A percentile compares a stretch with the other conserved stretches of the same genome.
Evolutionary conservation across 2,797 vertebrate species (phyloP).

Genomic region (Pangasius mekongensis): DNA sequence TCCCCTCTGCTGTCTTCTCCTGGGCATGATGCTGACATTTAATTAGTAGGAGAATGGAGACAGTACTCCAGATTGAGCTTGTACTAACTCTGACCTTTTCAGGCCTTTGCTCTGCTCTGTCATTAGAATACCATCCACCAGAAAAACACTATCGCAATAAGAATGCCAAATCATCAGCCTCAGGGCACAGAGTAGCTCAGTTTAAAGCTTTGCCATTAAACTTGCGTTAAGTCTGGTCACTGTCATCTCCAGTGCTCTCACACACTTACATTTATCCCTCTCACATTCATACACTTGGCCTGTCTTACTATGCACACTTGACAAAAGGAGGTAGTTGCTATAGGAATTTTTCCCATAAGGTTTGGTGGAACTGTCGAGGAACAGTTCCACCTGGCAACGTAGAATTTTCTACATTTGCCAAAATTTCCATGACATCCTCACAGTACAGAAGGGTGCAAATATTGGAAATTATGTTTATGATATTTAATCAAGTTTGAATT

Average conservation of each 20-base stretch:
- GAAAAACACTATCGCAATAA: constrained; percentile 59
- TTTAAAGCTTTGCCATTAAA: constrained; percentile 45
- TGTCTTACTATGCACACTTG: constrained; percentile 45
- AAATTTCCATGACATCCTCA: background rate
- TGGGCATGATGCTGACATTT: constrained; percentile 76
- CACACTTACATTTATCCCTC: constrained; percentile 29
- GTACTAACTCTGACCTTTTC: constrained; percentile 78
- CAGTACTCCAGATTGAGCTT: constrained; percentile 72
- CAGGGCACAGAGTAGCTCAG: constrained; percentile 32
- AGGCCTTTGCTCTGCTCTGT: constrained; percentile 74
- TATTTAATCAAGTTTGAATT: background rate
- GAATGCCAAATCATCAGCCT: constrained; percentile 56
- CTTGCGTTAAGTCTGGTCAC: constrained; percentile 28
- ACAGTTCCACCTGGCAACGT: constrained; percentile 1
- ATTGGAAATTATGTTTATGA: background rate
- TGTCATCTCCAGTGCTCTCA: constrained; percentile 24
- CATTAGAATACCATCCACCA: constrained; percentile 69
- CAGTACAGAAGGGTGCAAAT: background rate
- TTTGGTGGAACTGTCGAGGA: background rate
- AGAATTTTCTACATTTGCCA: background rate
- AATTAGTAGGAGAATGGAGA: constrained; percentile 79
- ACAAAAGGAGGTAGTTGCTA: background rate
- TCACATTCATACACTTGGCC: constrained; percentile 5
- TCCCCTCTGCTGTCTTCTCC: constrained; percentile 57
- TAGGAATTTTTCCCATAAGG: background rate